phyloP scores from a whole-genome alignment of 1,140 invertebrate species.

The Drosophila hydei region DNA sequence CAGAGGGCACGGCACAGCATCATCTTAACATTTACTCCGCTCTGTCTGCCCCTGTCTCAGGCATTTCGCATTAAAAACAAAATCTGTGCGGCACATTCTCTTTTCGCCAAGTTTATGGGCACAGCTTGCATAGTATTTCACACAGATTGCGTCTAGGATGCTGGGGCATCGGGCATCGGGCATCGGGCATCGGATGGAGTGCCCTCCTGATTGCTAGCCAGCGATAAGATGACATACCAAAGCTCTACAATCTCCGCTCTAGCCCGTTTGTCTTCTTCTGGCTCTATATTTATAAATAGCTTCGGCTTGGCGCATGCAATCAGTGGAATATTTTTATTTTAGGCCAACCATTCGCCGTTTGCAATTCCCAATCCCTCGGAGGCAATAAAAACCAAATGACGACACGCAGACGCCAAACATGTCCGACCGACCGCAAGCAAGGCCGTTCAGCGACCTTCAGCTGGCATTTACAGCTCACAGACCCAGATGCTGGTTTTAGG shows the following conservation, averaged over 20 bases:
- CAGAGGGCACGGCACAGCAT: slow-evolving; percentile 67
- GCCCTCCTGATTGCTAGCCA: slow-evolving; percentile 60
- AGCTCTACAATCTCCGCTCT: slow-evolving; percentile 48
- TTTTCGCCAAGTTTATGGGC: slow-evolving; percentile 67
- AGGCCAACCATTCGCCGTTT: slow-evolving; percentile 23
- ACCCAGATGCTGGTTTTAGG: slow-evolving; percentile 20
- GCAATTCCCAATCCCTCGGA: slow-evolving; percentile 23
- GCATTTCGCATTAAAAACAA: slow-evolving; percentile 44
- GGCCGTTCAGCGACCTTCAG: slow-evolving; percentile 76
- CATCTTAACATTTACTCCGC: slow-evolving; percentile 27
- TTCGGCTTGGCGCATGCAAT: slow-evolving; percentile 69
- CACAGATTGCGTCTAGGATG: slow-evolving; percentile 71
- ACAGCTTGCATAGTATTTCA: slow-evolving; percentile 68
- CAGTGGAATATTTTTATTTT: slow-evolving; percentile 63
- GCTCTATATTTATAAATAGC: slow-evolving; percentile 74
- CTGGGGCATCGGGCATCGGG: slow-evolving; percentile 15
- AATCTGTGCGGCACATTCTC: slow-evolving; percentile 33
- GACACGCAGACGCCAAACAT: slow-evolving; percentile 73
- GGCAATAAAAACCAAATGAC: slow-evolving; percentile 75
- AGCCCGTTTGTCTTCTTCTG: slow-evolving; percentile 46
- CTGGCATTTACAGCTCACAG: slow-evolving; percentile 36
- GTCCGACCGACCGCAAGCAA: slow-evolving; percentile 74
- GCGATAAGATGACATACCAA: slow-evolving; percentile 77
- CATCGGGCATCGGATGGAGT: not conserved
- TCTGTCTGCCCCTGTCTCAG: slow-evolving; percentile 12